Evolutionary conservation across 1,140 invertebrate species (phyloP).

Genomic region (Lasioglossum albipes): DNA sequence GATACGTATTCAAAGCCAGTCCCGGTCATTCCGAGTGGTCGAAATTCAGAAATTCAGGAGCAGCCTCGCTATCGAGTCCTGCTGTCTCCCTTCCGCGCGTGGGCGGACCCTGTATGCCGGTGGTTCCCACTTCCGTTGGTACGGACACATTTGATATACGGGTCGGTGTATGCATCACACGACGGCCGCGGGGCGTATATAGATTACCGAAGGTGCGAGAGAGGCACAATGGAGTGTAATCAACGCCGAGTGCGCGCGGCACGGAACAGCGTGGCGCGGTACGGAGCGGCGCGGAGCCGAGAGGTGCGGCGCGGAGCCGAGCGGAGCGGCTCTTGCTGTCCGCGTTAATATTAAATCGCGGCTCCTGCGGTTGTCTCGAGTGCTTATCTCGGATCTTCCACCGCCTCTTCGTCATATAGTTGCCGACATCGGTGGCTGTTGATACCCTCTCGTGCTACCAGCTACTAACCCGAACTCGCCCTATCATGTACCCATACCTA

Average conservation of each 20-base stretch:
- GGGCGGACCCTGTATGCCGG: constrained; percentile 38
- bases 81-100: not conserved
- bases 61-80: constrained; percentile 37
- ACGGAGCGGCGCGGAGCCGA: not conserved
- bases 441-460: constrained; percentile 36
- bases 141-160: constrained; percentile 76
- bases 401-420: constrained; percentile 53
- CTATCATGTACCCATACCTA: constrained; percentile 23
- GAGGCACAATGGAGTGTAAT: constrained; percentile 76
- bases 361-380: constrained; percentile 70
- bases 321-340: constrained; percentile 35
- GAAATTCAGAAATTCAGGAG: constrained; percentile 58
- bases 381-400: constrained; percentile 70
- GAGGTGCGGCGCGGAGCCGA: not conserved
- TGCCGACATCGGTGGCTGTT: constrained; percentile 44
- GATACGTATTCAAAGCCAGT: constrained; percentile 54
- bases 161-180: constrained; percentile 71
- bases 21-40: constrained; percentile 31
- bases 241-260: constrained; percentile 55
- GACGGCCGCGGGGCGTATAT: constrained; percentile 66
- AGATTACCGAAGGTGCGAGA: constrained; percentile 75
- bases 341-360: constrained; percentile 76
- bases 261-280: not conserved
- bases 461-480: constrained; percentile 22
- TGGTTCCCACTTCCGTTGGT: constrained; percentile 70